A percentile compares a stretch with the other conserved stretches of the same genome.
Evolutionary conservation across 2,113 vertebrate genomes (phyloP).

Genomic region (Canis aureus): DNA sequence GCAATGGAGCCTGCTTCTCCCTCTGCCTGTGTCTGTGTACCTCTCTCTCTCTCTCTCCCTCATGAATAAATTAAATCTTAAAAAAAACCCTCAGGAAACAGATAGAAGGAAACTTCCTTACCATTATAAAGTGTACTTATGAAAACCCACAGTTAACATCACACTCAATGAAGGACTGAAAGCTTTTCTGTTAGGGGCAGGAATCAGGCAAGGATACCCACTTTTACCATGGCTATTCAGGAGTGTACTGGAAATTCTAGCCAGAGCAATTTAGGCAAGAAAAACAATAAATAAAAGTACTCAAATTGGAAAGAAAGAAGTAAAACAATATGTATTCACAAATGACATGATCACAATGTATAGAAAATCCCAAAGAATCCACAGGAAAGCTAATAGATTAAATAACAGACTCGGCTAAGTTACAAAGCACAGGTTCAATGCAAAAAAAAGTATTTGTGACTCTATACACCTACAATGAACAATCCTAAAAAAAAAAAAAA

Average conservation of each 20-base stretch:
- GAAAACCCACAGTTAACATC: neutral
- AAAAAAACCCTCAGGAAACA: neutral
- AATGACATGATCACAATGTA: neutral
- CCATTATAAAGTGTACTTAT: neutral
- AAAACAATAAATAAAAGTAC: neutral
- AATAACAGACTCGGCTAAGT: neutral
- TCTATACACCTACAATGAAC: neutral
- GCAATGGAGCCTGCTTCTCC: no score
- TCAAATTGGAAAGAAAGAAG: neutral
- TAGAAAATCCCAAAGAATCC: neutral
- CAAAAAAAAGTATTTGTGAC: neutral
- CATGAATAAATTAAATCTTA: no score
- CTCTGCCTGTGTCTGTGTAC: no score
- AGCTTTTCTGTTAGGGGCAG: neutral
- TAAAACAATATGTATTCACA: neutral
- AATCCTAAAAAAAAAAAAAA: neutral
- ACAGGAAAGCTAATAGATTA: neutral
- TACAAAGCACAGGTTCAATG: neutral
- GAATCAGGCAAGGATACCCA: neutral
- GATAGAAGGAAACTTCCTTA: neutral
- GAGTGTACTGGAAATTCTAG: neutral
- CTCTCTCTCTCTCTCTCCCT: no score
- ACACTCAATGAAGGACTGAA: neutral
- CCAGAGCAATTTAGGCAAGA: neutral
- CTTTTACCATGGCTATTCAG: neutral